Percentiles rank a stretch among this genome's conserved stretches.
phyloP scores from a whole-genome alignment of 2,113 vertebrate species.

The Microcebus lehilahytsara region DNA sequence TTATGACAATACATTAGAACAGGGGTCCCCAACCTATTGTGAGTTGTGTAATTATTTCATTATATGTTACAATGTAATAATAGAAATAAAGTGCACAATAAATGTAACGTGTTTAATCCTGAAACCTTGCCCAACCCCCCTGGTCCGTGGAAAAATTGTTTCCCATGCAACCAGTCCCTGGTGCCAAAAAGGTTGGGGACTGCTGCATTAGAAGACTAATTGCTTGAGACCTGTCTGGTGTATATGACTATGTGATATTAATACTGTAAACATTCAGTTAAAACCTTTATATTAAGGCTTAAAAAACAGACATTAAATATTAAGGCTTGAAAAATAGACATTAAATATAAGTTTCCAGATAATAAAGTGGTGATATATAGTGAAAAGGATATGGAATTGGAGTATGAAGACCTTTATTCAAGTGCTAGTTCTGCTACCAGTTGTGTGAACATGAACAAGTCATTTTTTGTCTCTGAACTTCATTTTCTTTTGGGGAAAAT shows the following conservation, averaged over 20 bases:
- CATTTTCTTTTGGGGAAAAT: background rate
- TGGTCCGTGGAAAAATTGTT: no score
- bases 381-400: background rate
- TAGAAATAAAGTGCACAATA: no score
- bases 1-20: background rate
- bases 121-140: no score
- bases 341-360: background rate
- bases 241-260: background rate
- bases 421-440: background rate
- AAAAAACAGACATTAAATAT: background rate
- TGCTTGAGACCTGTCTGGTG: background rate
- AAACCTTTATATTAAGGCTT: conserved; percentile 1
- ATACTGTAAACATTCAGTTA: background rate
- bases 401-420: background rate
- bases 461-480: background rate
- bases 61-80: no score
- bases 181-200: no score
- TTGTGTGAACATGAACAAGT: background rate
- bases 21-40: no score
- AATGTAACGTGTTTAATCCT: no score
- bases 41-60: no score
- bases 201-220: background rate
- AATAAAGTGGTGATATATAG: background rate
- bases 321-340: background rate
- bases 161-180: no score